phyloP scores from a whole-genome alignment of 2,113 vertebrate species.

The Hemicordylus capensis region DNA sequence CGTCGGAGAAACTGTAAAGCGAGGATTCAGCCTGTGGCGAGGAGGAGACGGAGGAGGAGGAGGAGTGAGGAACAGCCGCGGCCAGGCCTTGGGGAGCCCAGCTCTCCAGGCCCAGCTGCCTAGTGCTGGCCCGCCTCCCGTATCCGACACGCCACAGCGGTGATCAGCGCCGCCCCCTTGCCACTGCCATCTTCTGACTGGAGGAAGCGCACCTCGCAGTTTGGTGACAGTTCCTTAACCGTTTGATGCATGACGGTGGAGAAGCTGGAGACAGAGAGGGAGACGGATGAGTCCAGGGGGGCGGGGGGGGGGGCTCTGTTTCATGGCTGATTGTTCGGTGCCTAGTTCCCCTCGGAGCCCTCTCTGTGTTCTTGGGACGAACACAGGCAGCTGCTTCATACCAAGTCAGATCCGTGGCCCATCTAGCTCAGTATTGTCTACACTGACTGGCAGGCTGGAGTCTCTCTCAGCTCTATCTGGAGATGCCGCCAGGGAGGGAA shows the following conservation, averaged over 20 bases:
- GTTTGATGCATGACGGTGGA: slow-evolving; percentile 88
- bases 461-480: no score
- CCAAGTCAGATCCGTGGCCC: no score
- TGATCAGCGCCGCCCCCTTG: slow-evolving; percentile 95
- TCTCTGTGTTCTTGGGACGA: no score
- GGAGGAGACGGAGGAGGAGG: neutral
- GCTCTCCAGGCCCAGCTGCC: slow-evolving; percentile 5
- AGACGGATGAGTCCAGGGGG: neutral
- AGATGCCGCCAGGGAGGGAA: no score
- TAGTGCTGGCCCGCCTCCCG: slow-evolving; percentile 81
- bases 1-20: slow-evolving; percentile 40
- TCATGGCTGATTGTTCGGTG: no score
- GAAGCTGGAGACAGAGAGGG: slow-evolving; percentile 79
- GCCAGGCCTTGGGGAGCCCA: slow-evolving; percentile 19
- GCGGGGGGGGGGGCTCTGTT: no score
- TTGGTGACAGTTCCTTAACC: slow-evolving; percentile 85
- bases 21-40: slow-evolving; percentile 46
- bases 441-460: no score
- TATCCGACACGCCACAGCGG: slow-evolving; percentile 91
- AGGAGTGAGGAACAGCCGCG: neutral
- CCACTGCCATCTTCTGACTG: slow-evolving; percentile 96
- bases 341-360: no score
- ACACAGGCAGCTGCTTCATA: no score
- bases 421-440: no score
- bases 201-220: slow-evolving; percentile 90